Evolutionary conservation across 2,888 invertebrate genomes (phyloP), one percentile per base, ranked within the genome.

Genomic region (Cordilura impudica): DNA sequence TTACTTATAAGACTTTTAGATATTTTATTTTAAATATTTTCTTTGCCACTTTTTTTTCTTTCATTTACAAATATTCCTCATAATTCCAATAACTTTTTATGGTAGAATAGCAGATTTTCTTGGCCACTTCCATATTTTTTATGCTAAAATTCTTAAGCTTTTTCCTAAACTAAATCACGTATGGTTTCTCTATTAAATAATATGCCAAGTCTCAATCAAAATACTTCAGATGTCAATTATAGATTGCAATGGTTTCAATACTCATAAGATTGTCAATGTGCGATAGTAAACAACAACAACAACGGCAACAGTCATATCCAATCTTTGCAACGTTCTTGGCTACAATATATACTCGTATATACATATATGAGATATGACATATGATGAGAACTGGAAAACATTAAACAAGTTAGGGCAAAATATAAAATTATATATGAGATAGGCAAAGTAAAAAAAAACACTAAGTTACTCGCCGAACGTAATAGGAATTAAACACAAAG

Each of bases 151-250:
- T 39, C n/a, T 69, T 75, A 49, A 43, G 69, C 53, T 75, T 75
- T 66, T 74, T 74, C 61, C 63, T 66, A 78, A 78, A 79, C 79
- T 79, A 67, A 71, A 79, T 71, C 79, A 79, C 79, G 79, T 79
- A 71, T 75, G 79, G 74, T 71, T 75, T 79, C 75, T 79, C 74
- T 75, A 79, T 79, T 79, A 79, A 79, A 75, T 79, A 79, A 79
- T 79, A 79, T 79, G 79, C 75, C 79, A 79, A 79, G 79, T 79
- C 79, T 79, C 79, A 79, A 79, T 79, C 79, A 74, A 79, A 79
- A 79, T 79, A 79, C 79, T 79, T 79, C 79, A 79, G 74, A 79
- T 79, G 79, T 79, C 79, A 79, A 79, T 79, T 79, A 79, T 71
- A 79, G 75, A 79, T 71, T 79, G 74, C 74, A 75, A 70, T 79